A percentile compares a stretch with the other conserved stretches of the same genome.
Conservation (phyloP, 2,113 vertebrate genomes). For the Triplophysa tibetana region DNA sequence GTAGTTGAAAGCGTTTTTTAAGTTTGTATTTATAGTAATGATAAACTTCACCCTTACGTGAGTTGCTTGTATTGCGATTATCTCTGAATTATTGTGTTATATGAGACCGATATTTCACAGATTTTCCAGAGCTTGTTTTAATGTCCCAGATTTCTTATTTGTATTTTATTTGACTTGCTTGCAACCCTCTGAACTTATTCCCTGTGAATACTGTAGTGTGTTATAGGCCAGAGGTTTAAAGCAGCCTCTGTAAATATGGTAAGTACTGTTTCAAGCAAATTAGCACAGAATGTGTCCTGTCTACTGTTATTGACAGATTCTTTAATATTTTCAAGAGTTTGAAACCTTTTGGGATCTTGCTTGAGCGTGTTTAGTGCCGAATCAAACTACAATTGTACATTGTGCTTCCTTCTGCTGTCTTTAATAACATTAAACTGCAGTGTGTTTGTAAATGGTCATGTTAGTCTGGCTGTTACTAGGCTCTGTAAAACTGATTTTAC, state of each 20-base stretch:
- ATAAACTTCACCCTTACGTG: constrained; percentile 57
- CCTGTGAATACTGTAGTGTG: constrained; percentile 46
- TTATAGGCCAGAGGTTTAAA: constrained; percentile 42
- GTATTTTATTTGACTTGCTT: constrained; percentile 29
- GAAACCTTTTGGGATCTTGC: constrained; percentile 34
- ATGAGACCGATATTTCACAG: not conserved
- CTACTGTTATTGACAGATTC: not conserved
- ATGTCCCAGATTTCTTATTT: constrained; percentile 20
- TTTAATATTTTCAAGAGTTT: constrained; percentile 29
- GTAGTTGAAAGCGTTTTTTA: constrained; percentile 67
- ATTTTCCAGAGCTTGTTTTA: constrained; percentile 7
- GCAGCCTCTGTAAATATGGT: constrained; percentile 30
- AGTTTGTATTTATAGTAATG: constrained; percentile 70
- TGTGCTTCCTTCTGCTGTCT: constrained; percentile 27
- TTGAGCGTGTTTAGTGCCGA: constrained; percentile 26
- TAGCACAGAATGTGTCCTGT: constrained; percentile 27
- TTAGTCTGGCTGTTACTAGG: constrained; percentile 35
- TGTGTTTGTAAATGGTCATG: constrained; percentile 22
- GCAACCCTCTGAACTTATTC: constrained; percentile 24
- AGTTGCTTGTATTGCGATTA: constrained; percentile 56
- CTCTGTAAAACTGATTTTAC: constrained; percentile 38
- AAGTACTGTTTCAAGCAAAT: constrained; percentile 46
- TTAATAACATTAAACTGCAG: constrained; percentile 28
- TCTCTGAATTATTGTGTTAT: not conserved
- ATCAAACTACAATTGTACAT: constrained; percentile 23